These are phyloP conservation scores for Tetheella fluctuosa DNA, from an alignment of 2,888 invertebrate species.

Conservation along the genomic window DNA sequence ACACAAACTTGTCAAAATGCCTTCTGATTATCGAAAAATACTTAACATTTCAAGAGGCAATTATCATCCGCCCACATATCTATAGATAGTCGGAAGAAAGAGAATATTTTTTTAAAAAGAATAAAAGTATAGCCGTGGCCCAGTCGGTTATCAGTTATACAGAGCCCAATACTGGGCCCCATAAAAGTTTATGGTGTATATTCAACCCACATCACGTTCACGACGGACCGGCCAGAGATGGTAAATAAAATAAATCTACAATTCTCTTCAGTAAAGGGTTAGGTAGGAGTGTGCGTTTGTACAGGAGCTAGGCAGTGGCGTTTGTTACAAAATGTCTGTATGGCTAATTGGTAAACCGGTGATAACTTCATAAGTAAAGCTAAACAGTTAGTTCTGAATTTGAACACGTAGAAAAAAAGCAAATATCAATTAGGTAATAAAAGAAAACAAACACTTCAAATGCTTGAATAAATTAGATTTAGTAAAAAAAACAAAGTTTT, in stretches of 20 bases:
- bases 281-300: conserved; percentile 27
- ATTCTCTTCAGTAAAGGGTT: conserved; percentile 59
- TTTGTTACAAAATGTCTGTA: not conserved
- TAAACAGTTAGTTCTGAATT: no score
- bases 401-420: no score
- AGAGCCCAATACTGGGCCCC: conserved; percentile 31
- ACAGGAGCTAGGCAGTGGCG: conserved; percentile 1
- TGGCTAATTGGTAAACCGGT: no score
- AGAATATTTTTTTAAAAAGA: conserved; percentile 33
- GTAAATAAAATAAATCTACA: conserved; percentile 58
- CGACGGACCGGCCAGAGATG: conserved; percentile 27
- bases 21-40: not conserved
- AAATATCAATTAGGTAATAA: no score
- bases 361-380: no score
- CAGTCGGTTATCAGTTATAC: conserved; percentile 52
- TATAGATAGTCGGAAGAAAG: not conserved
- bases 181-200: conserved; percentile 67
- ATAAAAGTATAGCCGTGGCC: conserved; percentile 41
- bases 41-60: not conserved
- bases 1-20: no score
- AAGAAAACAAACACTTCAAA: no score
- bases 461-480: not conserved
- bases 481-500: not conserved
- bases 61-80: not conserved
- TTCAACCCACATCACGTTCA: conserved; percentile 48